Base-by-base conservation (phyloP, 1,140 invertebrate species). In the Eulimnadia texana region DNA sequence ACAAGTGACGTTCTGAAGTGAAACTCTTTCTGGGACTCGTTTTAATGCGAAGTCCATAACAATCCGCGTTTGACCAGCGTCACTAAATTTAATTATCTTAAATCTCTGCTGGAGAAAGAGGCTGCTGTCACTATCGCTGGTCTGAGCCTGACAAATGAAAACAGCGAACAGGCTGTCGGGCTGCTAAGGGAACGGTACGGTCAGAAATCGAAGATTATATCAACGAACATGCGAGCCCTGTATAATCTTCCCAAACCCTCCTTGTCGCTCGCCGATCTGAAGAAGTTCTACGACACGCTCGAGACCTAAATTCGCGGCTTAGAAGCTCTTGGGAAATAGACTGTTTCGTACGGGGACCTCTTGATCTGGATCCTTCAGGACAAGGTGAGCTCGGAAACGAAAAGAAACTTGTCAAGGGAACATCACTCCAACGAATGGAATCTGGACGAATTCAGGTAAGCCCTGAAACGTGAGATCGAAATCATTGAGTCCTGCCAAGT, bases 351-450 rank as follows among this genome's bases (percentile, higher is more conserved):
- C 24, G 20, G 58, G 20, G 58, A 59, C 47, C 27, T 59, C 19
- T n/a, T 59, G 25, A 49, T 59, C 13, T 59, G 58, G 16, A 47
- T 25, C 11, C 33, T 59, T 22, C 28, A 23, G 13, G 58, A 59
- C 2, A 59, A 59, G 22, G 19, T 59, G 2, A 20, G 42, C 1
- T 2, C 3, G 2, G 49, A 42, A 0, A 16, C 51, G 11, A 28
- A 42, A 3, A 16, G 27, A 23, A 59, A 50, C 22, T 19, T 59
- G 9, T n/a, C 29, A n/a, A 28, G 58, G 16, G 9, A 25, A 6
- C 58, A 50, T 16, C 42, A 50, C 6, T 10, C 49, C 10, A 25
- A 42, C 22, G 33, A 42, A 11, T 59, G n/a, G 6, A 50, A 28
- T 22, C 42, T 59, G 20, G 33, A 22, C 3, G 25, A 42, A 20